These are phyloP conservation scores for Metridium senile DNA, from an alignment of 92 coral and sea anemone genomes.

Conservation along the genomic window DNA sequence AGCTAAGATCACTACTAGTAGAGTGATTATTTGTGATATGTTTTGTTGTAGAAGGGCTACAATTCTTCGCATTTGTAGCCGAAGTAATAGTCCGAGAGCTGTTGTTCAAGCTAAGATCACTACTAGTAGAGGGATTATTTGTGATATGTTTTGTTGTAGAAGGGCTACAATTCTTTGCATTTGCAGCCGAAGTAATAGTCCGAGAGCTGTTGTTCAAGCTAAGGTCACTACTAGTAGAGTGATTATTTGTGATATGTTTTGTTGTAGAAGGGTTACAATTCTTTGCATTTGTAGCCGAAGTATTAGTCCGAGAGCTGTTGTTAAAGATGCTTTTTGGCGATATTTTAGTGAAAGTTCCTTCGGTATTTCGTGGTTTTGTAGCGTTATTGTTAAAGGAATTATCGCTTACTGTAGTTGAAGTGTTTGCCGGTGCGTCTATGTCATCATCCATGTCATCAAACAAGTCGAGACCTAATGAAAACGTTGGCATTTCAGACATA, in stretches of 20 bases:
- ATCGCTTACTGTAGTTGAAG: neutral
- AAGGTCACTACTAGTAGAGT: too few relatives aligned
- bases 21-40: too few relatives aligned
- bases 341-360: slow-evolving; percentile 23
- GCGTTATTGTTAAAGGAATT: neutral
- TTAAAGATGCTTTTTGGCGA: neutral
- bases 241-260: neutral
- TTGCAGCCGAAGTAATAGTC: neutral
- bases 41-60: neutral
- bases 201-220: neutral
- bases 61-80: neutral
- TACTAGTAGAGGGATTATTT: neutral
- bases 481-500: slow-evolving; percentile 67
- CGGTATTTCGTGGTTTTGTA: neutral
- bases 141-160: neutral
- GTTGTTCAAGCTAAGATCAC: too few relatives aligned
- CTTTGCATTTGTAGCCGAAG: neutral
- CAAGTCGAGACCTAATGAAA: slow-evolving; percentile 65
- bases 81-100: neutral
- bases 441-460: slow-evolving; percentile 11
- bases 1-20: too few relatives aligned
- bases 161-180: neutral
- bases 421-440: neutral
- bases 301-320: neutral
- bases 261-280: neutral